phyloP scores from a whole-genome alignment of 2,113 vertebrate genomes.

The Hyperopisus bebe region DNA sequence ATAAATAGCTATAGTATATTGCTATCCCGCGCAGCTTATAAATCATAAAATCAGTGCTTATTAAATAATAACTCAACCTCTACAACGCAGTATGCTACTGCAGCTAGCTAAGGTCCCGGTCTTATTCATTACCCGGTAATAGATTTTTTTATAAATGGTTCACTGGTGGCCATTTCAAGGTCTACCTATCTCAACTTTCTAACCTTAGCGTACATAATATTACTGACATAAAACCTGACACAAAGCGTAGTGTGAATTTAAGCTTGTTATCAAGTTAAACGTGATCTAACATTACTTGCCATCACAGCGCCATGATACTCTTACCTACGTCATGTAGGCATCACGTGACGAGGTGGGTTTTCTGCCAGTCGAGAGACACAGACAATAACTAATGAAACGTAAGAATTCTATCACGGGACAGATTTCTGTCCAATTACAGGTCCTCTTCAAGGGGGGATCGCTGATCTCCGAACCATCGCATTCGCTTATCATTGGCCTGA shows the following conservation, averaged over 20 bases:
- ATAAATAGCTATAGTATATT: not conserved
- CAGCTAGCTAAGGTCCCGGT: slow-evolving; percentile 2
- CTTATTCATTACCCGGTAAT: slow-evolving; percentile 1
- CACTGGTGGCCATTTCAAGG: slow-evolving; percentile 1
- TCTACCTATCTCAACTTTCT: not conserved
- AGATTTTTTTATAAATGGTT: not conserved
- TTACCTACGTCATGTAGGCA: slow-evolving; percentile 12
- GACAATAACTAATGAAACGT: not conserved
- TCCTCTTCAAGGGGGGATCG: not conserved
- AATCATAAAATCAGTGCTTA: not conserved
- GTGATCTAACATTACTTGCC: slow-evolving; percentile 10
- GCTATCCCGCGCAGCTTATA: not conserved
- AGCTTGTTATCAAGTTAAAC: slow-evolving; percentile 8
- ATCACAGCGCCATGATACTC: slow-evolving; percentile 21
- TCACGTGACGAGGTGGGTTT: not conserved
- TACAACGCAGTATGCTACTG: not conserved
- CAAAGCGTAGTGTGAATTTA: not conserved
- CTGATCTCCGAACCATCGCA: not conserved
- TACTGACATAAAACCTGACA: not conserved
- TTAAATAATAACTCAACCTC: not conserved
- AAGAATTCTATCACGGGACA: not conserved
- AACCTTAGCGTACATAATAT: not conserved
- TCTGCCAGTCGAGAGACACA: not conserved
- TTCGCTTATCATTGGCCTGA: not conserved
- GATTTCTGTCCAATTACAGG: slow-evolving; percentile 2